phyloP scores from a whole-genome alignment of 2,113 vertebrate genomes.

The Rhadina sibilatrix region DNA sequence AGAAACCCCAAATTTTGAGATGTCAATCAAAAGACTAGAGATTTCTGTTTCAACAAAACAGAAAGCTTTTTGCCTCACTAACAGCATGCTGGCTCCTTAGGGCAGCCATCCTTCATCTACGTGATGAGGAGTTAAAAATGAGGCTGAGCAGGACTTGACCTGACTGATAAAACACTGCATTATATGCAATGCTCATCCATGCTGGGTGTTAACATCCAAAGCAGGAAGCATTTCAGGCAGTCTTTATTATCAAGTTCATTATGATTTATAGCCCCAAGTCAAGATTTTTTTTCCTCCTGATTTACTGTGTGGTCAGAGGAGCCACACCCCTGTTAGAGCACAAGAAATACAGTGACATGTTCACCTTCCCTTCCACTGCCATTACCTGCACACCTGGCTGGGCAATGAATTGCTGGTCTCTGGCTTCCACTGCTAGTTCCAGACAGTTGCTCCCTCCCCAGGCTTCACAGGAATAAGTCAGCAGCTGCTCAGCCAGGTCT shows the following conservation, averaged over 20 bases:
- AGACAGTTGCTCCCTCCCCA: conserved; percentile 92
- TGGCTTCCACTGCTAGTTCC: conserved; percentile 89
- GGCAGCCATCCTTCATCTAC: neutral
- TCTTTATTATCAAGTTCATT: neutral
- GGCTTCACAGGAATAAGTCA: conserved; percentile 84
- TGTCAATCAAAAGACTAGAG: neutral
- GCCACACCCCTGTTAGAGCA: neutral
- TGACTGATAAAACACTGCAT: neutral
- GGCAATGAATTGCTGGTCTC: conserved; percentile 89
- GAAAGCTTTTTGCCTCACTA: neutral
- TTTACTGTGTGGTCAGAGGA: neutral
- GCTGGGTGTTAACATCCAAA: neutral
- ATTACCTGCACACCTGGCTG: conserved; percentile 94
- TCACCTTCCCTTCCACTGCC: neutral
- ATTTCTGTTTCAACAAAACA: neutral
- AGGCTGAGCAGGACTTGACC: neutral
- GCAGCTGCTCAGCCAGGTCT: conserved; percentile 84
- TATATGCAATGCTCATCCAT: neutral
- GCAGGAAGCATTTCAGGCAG: neutral
- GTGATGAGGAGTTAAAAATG: neutral
- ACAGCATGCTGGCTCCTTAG: neutral
- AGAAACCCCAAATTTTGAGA: neutral
- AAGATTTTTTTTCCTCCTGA: neutral
- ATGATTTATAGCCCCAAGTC: neutral
- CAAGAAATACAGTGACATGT: neutral